Base-by-base conservation (phyloP, 1,140 invertebrate genomes). In the Drosophila dunni region DNA sequence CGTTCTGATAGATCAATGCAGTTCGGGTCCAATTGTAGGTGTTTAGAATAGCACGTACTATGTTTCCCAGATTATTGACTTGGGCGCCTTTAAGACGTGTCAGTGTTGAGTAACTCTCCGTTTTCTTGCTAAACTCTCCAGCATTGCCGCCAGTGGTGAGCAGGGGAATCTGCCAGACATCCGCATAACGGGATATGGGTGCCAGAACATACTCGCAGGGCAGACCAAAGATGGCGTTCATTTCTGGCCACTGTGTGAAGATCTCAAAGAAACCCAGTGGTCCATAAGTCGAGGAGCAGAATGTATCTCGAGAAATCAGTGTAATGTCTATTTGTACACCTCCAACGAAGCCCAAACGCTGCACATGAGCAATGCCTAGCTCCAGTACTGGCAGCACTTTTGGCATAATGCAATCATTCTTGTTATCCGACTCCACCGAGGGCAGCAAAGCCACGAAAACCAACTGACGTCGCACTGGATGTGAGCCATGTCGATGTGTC, bases 171-270 rank as follows among this genome's bases (percentile, higher is more conserved):
- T 95, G 93, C 98, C 98, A 99, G n/a, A 95, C 94, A 5, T 96
- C 95, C 0, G 97, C 95, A 88, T 98, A 98, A 10, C 97, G 94
- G 0, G 97, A 96, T 1, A 99, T 97, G 0, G 97, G 97, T 0
- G 97, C 97, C 57, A 98, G 94, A 3, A 97, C 97, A 92, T 98
- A 98, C 79, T 98, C 97, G 92, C 97, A 98, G 1, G 97, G 95
- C 0, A 98, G 96, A 0, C 98, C 98, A 79, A 98, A 94, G 88
- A 98, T 97, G 0, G 96, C 97, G 93, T 98, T 96, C 94, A 94
- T 81, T 72, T 92, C 78, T 3, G 78, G 71, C 75, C 69, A 79
- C 64, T 79, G 78, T 17, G 81, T 78, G 64, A 96, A 96, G 72
- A 97, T 95, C 57, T 97, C 96, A 88, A 97, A 96, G 4, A 96